Conservation (phyloP, 2,797 vertebrate genomes). For the Heliangelus exortis region DNA sequence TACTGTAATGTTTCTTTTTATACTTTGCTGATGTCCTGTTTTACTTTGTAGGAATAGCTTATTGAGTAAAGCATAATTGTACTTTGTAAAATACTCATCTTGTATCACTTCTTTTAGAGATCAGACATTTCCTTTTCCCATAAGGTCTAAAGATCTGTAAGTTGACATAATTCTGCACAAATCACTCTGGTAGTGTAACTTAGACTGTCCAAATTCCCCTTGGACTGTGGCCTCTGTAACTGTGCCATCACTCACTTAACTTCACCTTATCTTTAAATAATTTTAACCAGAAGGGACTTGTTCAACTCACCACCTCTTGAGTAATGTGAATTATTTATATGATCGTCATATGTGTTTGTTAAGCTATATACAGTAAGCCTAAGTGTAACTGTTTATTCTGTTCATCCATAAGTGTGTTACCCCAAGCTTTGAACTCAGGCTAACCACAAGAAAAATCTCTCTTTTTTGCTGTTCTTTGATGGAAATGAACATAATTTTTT, state of each 20-base stretch:
- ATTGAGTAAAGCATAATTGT: constrained; percentile 65
- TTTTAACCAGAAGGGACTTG: constrained; percentile 91
- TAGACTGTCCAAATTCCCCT: constrained; percentile 87
- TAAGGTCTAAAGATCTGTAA: constrained; percentile 80
- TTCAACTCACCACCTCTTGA: constrained; percentile 83
- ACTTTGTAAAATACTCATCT: constrained; percentile 73
- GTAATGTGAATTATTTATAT: constrained; percentile 95
- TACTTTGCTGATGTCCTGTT: constrained; percentile 50
- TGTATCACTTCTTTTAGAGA: constrained; percentile 81
- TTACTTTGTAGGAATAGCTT: constrained; percentile 61
- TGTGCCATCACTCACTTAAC: constrained; percentile 86
- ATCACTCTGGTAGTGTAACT: constrained; percentile 82
- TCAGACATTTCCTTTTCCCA: constrained; percentile 80
- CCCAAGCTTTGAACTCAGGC: constrained; percentile 37
- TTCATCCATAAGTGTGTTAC: constrained; percentile 72
- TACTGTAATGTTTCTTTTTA: neutral
- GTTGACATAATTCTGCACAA: constrained; percentile 84
- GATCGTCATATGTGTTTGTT: constrained; percentile 87
- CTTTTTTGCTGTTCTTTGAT: constrained; percentile 49
- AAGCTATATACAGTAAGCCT: constrained; percentile 79
- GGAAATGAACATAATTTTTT: constrained; percentile 82
- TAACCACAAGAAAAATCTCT: neutral
- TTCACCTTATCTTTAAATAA: constrained; percentile 88
- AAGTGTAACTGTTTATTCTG: constrained; percentile 76
- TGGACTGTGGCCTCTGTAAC: constrained; percentile 82